These are phyloP conservation scores for Neria commutata DNA, from an alignment of 2,888 invertebrate species.

Conservation along the genomic window DNA sequence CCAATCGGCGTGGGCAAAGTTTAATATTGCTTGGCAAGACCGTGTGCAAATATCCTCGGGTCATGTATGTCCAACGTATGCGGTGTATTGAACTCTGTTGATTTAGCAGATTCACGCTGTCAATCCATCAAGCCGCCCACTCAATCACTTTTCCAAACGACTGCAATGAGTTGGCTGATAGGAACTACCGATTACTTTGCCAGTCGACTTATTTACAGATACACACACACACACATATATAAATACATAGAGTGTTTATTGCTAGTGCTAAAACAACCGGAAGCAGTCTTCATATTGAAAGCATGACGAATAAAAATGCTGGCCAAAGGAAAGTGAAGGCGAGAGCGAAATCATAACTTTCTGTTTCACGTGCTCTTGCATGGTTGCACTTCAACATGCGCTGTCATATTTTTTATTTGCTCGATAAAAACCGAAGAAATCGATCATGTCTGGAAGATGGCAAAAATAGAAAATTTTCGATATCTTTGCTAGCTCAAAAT, in stretches of 20 bases:
- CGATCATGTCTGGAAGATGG: no score
- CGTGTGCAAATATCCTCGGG: slow-evolving; percentile 35
- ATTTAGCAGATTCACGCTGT: slow-evolving; percentile 55
- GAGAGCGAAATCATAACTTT: slow-evolving; percentile 8
- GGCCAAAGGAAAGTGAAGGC: background rate
- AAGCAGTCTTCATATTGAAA: slow-evolving; percentile 43
- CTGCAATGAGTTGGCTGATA: slow-evolving; percentile 25
- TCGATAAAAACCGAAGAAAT: no score
- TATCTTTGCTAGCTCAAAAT: no score
- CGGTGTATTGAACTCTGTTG: slow-evolving; percentile 40
- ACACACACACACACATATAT: slow-evolving; percentile 43
- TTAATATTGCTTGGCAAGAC: slow-evolving; percentile 16
- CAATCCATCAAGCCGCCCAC: slow-evolving; percentile 56
- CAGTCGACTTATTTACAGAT: slow-evolving; percentile 20
- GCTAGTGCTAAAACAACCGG: slow-evolving; percentile 56
- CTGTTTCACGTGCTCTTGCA: slow-evolving; percentile 23
- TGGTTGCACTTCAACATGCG: slow-evolving; percentile 25
- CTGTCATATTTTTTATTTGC: no score
- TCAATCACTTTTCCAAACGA: slow-evolving; percentile 49
- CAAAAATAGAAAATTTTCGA: no score
- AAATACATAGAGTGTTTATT: slow-evolving; percentile 43
- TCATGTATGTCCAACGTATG: slow-evolving; percentile 23
- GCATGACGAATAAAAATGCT: background rate
- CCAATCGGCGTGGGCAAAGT: background rate
- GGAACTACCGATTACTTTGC: slow-evolving; percentile 35